A percentile compares a stretch with the other conserved stretches of the same genome.
Evolutionary conservation across 1,140 invertebrate species (phyloP).

Genomic region (Telenomus remus): DNA sequence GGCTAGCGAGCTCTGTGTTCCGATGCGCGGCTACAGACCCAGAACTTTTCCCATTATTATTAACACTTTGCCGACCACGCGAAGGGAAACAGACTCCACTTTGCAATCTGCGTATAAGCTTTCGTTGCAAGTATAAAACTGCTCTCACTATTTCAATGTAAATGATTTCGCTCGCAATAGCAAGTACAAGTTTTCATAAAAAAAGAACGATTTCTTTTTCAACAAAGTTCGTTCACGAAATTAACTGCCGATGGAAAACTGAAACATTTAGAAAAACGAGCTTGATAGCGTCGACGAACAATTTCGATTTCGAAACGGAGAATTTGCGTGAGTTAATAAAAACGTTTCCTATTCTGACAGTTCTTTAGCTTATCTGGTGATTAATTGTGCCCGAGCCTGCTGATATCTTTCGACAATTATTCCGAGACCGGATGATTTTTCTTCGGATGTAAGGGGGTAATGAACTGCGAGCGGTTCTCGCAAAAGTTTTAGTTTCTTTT

Average conservation of each 20-base stretch:
- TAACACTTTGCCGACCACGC: conserved; percentile 41
- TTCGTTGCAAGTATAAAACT: too few relatives aligned
- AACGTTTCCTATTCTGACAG: conserved; percentile 34
- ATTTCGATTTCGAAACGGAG: too few relatives aligned
- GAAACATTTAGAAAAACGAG: too few relatives aligned
- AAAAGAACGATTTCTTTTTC: too few relatives aligned
- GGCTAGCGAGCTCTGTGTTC: conserved; percentile 29
- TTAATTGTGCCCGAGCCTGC: conserved; percentile 19
- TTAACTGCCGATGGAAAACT: too few relatives aligned
- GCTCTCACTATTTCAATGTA: too few relatives aligned
- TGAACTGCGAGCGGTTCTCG: background rate
- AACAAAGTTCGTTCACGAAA: too few relatives aligned
- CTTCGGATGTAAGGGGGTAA: conserved; percentile 5
- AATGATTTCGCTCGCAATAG: too few relatives aligned
- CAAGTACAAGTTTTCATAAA: too few relatives aligned
- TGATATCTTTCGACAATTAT: conserved; percentile 33
- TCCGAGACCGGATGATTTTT: conserved; percentile 20
- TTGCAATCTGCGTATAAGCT: conserved; percentile 15
- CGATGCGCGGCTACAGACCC: conserved; percentile 31
- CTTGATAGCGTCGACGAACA: too few relatives aligned
- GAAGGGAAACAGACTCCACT: conserved; percentile 12
- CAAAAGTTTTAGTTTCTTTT: conserved; percentile 3
- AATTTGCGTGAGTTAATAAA: conserved; percentile 33
- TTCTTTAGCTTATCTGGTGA: conserved; percentile 37
- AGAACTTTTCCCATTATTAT: conserved; percentile 58